These are phyloP conservation scores for Mesembrinibis cayennensis DNA, from an alignment of 2,113 vertebrate species.

Conservation along the genomic window DNA sequence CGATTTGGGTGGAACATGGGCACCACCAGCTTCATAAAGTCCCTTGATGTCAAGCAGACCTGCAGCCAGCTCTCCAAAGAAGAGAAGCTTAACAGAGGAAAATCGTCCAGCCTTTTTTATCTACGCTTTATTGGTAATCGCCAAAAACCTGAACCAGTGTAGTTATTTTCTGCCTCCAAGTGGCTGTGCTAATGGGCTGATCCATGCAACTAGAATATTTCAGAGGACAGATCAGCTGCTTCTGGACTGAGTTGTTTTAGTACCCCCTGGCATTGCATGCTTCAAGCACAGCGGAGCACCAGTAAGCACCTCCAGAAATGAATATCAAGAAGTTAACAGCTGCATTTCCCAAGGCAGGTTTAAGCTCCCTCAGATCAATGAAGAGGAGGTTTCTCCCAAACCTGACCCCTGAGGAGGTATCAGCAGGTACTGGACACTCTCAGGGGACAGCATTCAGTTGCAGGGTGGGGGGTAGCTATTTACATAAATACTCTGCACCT, in stretches of 20 bases:
- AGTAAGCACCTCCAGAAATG: neutral
- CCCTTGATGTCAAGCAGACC: neutral
- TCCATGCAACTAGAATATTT: neutral
- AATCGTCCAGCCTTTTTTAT: neutral
- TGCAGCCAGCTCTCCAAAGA: neutral
- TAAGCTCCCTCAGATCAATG: neutral
- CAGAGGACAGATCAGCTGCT: neutral
- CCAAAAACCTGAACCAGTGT: neutral
- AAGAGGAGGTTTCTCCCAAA: neutral
- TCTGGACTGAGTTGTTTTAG: neutral
- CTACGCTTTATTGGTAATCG: neutral
- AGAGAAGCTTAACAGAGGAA: neutral
- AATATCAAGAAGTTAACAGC: neutral
- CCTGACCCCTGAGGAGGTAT: neutral
- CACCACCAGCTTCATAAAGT: neutral
- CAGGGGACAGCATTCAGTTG: neutral
- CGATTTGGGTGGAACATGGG: fast-evolving
- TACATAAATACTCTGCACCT: neutral
- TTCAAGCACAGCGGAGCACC: neutral
- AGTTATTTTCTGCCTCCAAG: neutral
- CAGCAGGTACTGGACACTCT: neutral
- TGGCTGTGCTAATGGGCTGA: neutral
- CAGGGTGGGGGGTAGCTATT: fast-evolving
- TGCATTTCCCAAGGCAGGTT: neutral
- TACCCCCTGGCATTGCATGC: neutral